A percentile compares a stretch with the other conserved stretches of the same genome.
phyloP scores from a whole-genome alignment of 2,888 invertebrate genomes.

The Drosophila koepferae region DNA sequence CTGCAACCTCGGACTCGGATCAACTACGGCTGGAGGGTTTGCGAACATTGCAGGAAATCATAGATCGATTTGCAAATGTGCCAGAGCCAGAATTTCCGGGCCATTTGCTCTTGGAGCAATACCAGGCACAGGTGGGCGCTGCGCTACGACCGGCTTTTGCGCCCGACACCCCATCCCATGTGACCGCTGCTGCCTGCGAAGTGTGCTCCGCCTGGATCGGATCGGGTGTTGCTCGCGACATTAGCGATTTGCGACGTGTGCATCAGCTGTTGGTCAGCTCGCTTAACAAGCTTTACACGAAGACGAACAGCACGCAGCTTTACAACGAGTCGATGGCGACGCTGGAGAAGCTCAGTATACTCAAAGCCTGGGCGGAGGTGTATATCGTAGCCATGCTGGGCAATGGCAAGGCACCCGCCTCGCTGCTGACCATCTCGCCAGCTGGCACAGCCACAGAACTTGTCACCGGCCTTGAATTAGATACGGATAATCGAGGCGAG shows the following conservation, averaged over 20 bases:
- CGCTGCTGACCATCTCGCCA: conserved; percentile 85
- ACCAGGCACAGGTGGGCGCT: conserved; percentile 98
- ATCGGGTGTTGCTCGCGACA: conserved; percentile 97
- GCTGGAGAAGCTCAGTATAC: conserved; percentile 97
- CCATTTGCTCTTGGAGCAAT: conserved; percentile 97
- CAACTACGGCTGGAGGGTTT: conserved; percentile 95
- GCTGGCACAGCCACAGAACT: conserved; percentile 60
- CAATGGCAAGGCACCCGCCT: conserved; percentile 89
- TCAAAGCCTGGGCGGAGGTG: conserved; percentile 99
- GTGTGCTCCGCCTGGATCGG: conserved; percentile 99
- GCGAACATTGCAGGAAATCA: conserved; percentile 94
- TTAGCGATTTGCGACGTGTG: conserved; percentile 97
- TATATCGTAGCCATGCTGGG: conserved; percentile 96
- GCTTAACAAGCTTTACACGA: conserved; percentile 94
- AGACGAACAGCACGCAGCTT: conserved; percentile 90
- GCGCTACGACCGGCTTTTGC: conserved; percentile 98
- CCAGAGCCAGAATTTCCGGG: conserved; percentile 99
- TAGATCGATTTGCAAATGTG: conserved; percentile 95
- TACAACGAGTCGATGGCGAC: conserved; percentile 99
- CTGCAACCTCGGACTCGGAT: conserved; percentile 98
- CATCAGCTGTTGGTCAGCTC: conserved; percentile 98
- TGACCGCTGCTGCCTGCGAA: conserved; percentile 98
- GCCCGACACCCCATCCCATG: conserved; percentile 97
- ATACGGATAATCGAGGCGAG: conserved; percentile 88
- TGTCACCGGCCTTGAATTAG: conserved; percentile 71